A percentile compares a stretch with the other conserved stretches of the same genome.
phyloP scores from a whole-genome alignment of 2,113 vertebrate species.

The Campylorhamphus procurvoides region DNA sequence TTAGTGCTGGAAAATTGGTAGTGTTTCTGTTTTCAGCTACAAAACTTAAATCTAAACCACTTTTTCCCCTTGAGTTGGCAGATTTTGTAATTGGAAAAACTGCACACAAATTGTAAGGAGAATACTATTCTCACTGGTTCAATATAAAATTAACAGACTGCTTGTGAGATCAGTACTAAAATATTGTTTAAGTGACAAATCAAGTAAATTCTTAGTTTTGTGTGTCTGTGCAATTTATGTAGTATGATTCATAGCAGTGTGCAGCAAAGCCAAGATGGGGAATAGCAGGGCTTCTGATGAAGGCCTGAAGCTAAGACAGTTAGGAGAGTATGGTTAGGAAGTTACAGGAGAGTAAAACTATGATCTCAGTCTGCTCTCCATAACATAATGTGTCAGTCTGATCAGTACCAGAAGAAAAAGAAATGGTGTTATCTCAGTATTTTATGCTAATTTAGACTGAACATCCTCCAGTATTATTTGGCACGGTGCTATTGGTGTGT shows the following conservation, averaged over 20 bases:
- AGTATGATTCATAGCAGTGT: neutral
- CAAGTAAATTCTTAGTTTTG: neutral
- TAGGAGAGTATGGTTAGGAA: neutral
- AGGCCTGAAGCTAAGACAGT: neutral
- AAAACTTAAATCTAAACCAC: neutral
- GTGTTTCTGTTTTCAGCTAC: neutral
- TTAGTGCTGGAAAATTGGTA: neutral
- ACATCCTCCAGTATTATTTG: neutral
- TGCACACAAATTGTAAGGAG: neutral
- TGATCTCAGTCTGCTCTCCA: neutral
- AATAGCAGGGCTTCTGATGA: neutral
- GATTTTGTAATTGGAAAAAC: neutral
- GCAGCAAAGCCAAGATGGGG: neutral
- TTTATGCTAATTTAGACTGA: neutral
- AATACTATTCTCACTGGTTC: neutral
- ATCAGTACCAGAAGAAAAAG: neutral
- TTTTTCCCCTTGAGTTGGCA: neutral
- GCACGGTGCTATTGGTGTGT: neutral
- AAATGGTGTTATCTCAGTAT: neutral
- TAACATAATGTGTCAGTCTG: neutral
- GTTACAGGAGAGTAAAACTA: neutral
- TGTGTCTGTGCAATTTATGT: neutral
- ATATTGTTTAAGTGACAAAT: slow-evolving; percentile 24
- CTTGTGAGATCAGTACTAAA: slow-evolving; percentile 15
- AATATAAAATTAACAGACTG: neutral